Evolutionary conservation across 1,140 invertebrate genomes (phyloP), one percentile per base, ranked within the genome.

Genomic region (Nymphalis io): DNA sequence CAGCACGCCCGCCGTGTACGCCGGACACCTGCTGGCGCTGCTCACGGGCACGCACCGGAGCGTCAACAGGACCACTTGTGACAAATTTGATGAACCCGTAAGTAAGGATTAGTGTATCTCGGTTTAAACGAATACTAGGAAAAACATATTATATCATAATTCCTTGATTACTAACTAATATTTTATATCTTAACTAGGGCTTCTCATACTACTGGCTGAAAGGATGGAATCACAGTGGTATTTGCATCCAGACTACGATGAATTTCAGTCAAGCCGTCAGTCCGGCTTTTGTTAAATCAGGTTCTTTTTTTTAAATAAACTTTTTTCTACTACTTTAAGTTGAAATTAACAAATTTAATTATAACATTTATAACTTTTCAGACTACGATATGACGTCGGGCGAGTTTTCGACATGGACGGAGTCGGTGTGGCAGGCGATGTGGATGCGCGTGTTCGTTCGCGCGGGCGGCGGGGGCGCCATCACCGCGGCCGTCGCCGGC

Each of bases 341-440:
- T 8, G 27, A 33, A 8, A 8, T 8, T 33, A n/a, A n/a, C n/a
- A n/a, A 4, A 8, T 33, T 1, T 15, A n/a, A n/a, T 44, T 1
- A 42, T 2, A 2, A n/a, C n/a, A n/a, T n/a, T 42, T 3, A 12
- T n/a, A 44, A 15, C n/a, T 10, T n/a, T 44, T 15, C 80, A 97
- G 96, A 94, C 79, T 97, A 98, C 82, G 93, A 98, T 80, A 96
- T 96, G 94, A 91, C 92, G 21, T 97, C 96, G 0, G 94, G 95
- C 2, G 48, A 94, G 68, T 98, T 95, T 88, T 97, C 97, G 0
- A 96, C 97, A 10, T 99, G 98, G 98, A 96, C 97, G 20, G 98
- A 99, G 93, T 98, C 97, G 2, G 93, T 96, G 12, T 98, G 97
- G 97, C 85, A 93, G 40, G 87, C 93, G 18, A 93, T 97, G 67